Base-by-base conservation (phyloP, 2,113 vertebrate species). In the Oryzias celebensis region DNA sequence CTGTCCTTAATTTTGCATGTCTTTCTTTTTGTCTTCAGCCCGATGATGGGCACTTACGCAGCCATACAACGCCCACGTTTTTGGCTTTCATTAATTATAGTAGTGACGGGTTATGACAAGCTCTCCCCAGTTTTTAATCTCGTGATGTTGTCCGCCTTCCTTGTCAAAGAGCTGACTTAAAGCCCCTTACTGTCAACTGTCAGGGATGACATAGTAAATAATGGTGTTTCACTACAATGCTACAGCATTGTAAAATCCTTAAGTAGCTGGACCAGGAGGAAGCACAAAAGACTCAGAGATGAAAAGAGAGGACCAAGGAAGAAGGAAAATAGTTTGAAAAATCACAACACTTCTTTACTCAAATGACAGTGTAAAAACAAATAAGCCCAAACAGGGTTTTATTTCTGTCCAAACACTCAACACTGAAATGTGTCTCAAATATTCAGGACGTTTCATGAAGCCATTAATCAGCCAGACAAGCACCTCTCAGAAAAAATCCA, bases 131-230 rank as follows among this genome's bases (percentile, higher is more conserved):
- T 79, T 86, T 87, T 86, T 85, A 84, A 86, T 86, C 86, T 85
- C 71, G 65, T 13, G 6, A 60, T 5, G 12, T 67, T 77, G 66
- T 83, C 83, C 76, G 62, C 78, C 82, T 68, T 68, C 82, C 55
- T 82, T 75, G 77, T 80, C 68, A 42, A 77, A 79, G 84, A 79
- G 71, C 71, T 44, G 65, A 72, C 80, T 81, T 82, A 79, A 75
- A 87, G 64, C 75, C 83, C 26, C 81, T 84, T 84, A 80, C 62
- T 61, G 82, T 64, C 74, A 63, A 68, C 81, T 78, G 75, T 77
- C 71, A 18, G 84, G 82, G 75, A 82, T 84, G 87, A 87, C 85
- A 85, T 81, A 74, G 80, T 85, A 87, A 90, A 87, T 87, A 88
- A 86, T 78, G 84, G 68, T 60, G 80, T 79, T 77, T 82, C 77